A percentile compares a stretch with the other conserved stretches of the same genome.
Evolutionary conservation across 1,140 invertebrate genomes (phyloP).

Genomic region (Drosophila elegans): DNA sequence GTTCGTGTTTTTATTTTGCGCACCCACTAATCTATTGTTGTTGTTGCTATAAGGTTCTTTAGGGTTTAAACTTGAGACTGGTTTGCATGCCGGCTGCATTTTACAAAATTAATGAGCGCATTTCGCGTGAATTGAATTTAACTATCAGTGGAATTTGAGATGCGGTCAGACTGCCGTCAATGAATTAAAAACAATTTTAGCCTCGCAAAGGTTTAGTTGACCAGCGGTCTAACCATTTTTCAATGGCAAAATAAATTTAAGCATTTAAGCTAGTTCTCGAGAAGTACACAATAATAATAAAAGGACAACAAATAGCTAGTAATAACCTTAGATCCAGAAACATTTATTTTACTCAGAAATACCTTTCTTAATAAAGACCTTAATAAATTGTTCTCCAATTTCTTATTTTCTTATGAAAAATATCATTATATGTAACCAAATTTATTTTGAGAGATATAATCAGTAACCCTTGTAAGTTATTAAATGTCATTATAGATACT

Average conservation of each 20-base stretch:
- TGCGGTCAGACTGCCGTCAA: constrained; percentile 2
- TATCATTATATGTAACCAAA: too few relatives aligned
- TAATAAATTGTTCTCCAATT: too few relatives aligned
- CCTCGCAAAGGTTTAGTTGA: background rate
- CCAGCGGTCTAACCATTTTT: background rate
- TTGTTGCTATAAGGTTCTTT: constrained; percentile 12
- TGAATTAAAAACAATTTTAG: background rate
- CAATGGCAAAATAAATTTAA: background rate
- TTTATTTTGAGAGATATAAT: too few relatives aligned
- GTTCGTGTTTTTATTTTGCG: constrained; percentile 72
- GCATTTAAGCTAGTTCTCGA: too few relatives aligned
- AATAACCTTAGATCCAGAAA: too few relatives aligned
- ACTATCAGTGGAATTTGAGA: constrained; percentile 6
- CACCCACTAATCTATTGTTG: constrained; percentile 30
- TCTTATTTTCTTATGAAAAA: too few relatives aligned
- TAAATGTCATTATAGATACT: background rate
- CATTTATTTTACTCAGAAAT: too few relatives aligned
- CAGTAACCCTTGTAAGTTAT: background rate
- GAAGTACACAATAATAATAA: too few relatives aligned
- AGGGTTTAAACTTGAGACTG: constrained; percentile 51
- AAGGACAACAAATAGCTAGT: too few relatives aligned
- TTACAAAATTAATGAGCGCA: constrained; percentile 61
- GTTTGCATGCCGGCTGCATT: constrained; percentile 53
- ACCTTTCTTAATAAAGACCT: too few relatives aligned
- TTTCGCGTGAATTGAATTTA: constrained; percentile 66